These are phyloP conservation scores for Acrocyrtus sp. DNA, from an alignment of 2,888 invertebrate species.

Conservation along the genomic window DNA sequence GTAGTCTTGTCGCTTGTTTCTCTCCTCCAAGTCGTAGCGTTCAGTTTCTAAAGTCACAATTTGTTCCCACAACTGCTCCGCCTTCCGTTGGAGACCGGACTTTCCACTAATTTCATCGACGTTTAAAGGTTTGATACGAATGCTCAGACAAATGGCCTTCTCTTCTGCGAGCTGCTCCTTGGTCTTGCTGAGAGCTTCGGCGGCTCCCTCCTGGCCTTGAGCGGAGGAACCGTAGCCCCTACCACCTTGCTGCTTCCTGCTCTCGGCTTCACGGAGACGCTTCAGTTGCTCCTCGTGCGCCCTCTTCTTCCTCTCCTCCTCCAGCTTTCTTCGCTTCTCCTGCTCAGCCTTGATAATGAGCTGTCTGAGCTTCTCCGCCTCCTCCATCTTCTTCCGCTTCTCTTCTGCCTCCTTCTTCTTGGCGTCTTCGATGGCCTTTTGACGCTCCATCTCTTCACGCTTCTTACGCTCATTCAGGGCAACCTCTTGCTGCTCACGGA, in stretches of 20 bases:
- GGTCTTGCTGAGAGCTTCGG: constrained; percentile 54
- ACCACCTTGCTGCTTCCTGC: constrained; percentile 42
- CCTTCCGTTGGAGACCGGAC: constrained; percentile 35
- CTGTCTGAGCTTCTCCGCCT: constrained; percentile 51
- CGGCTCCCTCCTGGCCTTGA: constrained; percentile 35
- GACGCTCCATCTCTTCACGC: constrained; percentile 51
- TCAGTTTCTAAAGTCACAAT: constrained; percentile 54
- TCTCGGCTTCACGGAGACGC: constrained; percentile 47
- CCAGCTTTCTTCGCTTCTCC: constrained; percentile 48
- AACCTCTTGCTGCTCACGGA: constrained; percentile 47
- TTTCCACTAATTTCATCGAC: constrained; percentile 36
- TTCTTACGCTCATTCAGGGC: constrained; percentile 48
- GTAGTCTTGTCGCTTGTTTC: constrained; percentile 56
- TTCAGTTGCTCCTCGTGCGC: constrained; percentile 51
- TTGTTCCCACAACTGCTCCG: constrained; percentile 45
- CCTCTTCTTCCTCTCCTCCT: constrained; percentile 51
- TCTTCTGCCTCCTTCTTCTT: constrained; percentile 54
- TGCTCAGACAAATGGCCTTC: constrained; percentile 51
- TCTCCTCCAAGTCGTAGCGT: constrained; percentile 55
- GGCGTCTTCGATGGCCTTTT: constrained; percentile 42
- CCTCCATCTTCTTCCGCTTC: constrained; percentile 51
- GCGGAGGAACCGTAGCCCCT: constrained; percentile 39
- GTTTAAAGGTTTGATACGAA: constrained; percentile 55
- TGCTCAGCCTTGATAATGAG: constrained; percentile 51
- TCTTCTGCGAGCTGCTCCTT: constrained; percentile 58